Evolutionary conservation across 2,888 invertebrate genomes (phyloP).

Genomic region (Tetropium fuscum): DNA sequence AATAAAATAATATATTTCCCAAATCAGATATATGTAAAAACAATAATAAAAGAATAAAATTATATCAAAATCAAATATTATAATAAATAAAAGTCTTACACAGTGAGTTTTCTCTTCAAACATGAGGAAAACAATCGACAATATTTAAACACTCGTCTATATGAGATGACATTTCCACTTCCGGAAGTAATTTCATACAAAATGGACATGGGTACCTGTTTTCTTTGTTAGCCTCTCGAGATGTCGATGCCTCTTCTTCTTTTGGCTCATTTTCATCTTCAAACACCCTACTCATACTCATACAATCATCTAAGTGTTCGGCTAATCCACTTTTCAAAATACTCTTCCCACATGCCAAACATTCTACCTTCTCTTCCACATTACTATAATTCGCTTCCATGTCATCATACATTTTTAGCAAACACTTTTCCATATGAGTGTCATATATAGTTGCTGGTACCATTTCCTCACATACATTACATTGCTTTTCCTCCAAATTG

Average conservation of each 20-base stretch:
- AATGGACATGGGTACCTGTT: conserved; percentile 70
- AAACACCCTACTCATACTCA: conserved; percentile 64
- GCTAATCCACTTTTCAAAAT: conserved; percentile 59
- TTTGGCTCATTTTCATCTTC: conserved; percentile 51
- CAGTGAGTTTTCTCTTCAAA: background rate
- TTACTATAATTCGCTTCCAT: conserved; percentile 59
- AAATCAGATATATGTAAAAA: background rate
- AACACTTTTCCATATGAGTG: conserved; percentile 67
- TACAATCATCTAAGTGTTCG: conserved; percentile 63
- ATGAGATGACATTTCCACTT: conserved; percentile 71
- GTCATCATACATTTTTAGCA: conserved; percentile 66
- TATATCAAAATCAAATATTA: too few relatives aligned
- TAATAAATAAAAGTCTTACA: background rate
- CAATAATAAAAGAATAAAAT: background rate
- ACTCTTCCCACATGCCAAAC: conserved; percentile 64
- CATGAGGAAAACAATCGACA: conserved; percentile 29
- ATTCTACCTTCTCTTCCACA: conserved; percentile 47
- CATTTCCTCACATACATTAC: conserved; percentile 68
- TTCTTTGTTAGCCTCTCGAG: conserved; percentile 50
- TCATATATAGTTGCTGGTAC: conserved; percentile 61
- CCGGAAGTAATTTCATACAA: conserved; percentile 70
- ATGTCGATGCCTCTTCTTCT: conserved; percentile 35
- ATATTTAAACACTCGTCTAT: conserved; percentile 67
- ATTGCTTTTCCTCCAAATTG: conserved; percentile 52
- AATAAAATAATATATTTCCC: too few relatives aligned